Evolutionary conservation across 2,797 vertebrate species (phyloP).

Genomic region (Sorex maritimensis): DNA sequence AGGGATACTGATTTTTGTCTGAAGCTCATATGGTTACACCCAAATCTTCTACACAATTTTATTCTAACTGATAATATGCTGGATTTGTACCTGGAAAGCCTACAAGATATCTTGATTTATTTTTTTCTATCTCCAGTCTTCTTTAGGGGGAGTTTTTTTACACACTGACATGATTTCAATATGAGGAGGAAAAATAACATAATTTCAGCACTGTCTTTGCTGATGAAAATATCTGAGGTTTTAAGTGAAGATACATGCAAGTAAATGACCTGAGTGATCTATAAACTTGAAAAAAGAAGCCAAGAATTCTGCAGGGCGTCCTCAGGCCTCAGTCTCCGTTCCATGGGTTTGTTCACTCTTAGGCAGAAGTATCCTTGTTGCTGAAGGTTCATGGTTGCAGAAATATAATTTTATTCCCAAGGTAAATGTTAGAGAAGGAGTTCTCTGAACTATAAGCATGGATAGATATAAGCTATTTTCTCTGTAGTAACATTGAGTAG

Average conservation of each 20-base stretch:
- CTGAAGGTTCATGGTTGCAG: not conserved
- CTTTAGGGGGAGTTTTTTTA: not conserved
- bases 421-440: not conserved
- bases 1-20: conserved; percentile 20
- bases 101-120: not conserved
- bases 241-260: not conserved
- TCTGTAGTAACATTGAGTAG: not conserved
- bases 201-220: not conserved
- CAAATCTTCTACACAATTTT: not conserved
- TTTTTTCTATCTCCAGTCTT: conserved; percentile 32
- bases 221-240: conserved; percentile 5
- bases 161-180: not conserved
- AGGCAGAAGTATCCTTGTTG: not conserved
- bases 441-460: conserved; percentile 34
- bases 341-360: not conserved
- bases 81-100: not conserved
- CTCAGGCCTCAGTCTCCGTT: not conserved
- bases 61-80: not conserved
- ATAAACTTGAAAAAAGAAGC: not conserved
- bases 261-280: not conserved
- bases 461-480: conserved; percentile 19
- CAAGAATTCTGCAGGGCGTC: not conserved
- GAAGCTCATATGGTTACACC: not conserved
- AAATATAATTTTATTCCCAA: not conserved
- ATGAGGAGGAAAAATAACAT: not conserved